These are phyloP conservation scores for Ophion obscuratus DNA, from an alignment of 2,888 invertebrate species.

Conservation along the genomic window DNA sequence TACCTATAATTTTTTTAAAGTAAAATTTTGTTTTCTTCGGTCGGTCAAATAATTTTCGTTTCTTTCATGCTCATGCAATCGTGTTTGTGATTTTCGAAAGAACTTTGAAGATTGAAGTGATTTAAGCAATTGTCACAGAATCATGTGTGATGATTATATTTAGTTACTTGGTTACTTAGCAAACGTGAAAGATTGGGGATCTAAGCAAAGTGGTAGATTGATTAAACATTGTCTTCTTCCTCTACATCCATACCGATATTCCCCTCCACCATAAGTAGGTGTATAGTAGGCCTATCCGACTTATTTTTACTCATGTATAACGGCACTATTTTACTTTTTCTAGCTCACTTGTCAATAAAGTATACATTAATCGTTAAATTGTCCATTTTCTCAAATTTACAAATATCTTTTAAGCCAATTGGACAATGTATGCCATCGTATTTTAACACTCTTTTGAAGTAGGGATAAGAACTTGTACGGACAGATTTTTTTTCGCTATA, in stretches of 20 bases:
- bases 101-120: slow-evolving; percentile 36
- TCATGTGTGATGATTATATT: slow-evolving; percentile 2
- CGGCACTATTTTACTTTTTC: slow-evolving; percentile 57
- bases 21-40: slow-evolving; percentile 7
- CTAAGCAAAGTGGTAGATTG: slow-evolving; percentile 49
- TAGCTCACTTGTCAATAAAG: slow-evolving; percentile 26
- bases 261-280: slow-evolving; percentile 34
- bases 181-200: slow-evolving; percentile 61
- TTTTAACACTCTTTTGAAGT: slow-evolving; percentile 60
- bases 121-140: slow-evolving; percentile 57
- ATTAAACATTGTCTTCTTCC: slow-evolving; percentile 37
- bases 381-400: slow-evolving; percentile 55
- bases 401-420: background rate
- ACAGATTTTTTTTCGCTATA: slow-evolving; percentile 45
- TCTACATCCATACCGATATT: slow-evolving; percentile 30
- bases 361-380: slow-evolving; percentile 65
- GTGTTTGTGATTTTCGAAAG: slow-evolving; percentile 41
- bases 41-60: slow-evolving; percentile 49
- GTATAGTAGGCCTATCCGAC: slow-evolving; percentile 29
- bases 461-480: slow-evolving; percentile 60
- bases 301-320: slow-evolving; percentile 57
- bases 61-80: slow-evolving; percentile 49
- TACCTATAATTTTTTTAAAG: slow-evolving; percentile 27
- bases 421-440: slow-evolving; percentile 55
- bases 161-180: slow-evolving; percentile 44